Evolutionary conservation across 2,888 invertebrate genomes (phyloP).

Genomic region (Mythimna ferrago): DNA sequence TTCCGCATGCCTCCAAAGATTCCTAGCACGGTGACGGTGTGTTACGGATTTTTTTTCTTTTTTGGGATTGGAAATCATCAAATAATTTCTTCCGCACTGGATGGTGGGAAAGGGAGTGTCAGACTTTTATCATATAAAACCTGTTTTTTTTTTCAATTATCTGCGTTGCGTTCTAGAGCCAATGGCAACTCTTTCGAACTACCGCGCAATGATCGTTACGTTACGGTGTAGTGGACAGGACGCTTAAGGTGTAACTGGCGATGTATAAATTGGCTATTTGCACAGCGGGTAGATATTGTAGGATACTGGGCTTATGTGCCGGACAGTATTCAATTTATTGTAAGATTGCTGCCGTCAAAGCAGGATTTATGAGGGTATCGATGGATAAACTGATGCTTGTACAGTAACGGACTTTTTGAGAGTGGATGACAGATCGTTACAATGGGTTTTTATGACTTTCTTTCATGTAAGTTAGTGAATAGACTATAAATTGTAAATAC

Average conservation of each 20-base stretch:
- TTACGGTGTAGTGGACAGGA: background rate
- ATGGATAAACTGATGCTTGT: slow-evolving; percentile 57
- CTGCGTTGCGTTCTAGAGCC: too few relatives aligned
- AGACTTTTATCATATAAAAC: too few relatives aligned
- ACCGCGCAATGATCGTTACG: too few relatives aligned
- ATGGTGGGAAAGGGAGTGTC: too few relatives aligned
- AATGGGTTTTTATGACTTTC: slow-evolving; percentile 1
- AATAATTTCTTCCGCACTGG: too few relatives aligned
- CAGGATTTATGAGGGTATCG: slow-evolving; percentile 67
- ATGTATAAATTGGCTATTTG: slow-evolving; percentile 75
- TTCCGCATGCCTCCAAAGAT: too few relatives aligned
- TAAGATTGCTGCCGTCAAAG: slow-evolving; percentile 65
- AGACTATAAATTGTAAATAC: background rate
- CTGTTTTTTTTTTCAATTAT: too few relatives aligned
- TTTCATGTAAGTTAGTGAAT: background rate
- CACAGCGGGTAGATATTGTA: slow-evolving; percentile 68
- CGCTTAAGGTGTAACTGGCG: slow-evolving; percentile 49
- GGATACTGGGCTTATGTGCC: slow-evolving; percentile 66
- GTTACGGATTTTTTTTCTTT: too few relatives aligned
- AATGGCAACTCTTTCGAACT: too few relatives aligned
- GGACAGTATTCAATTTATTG: slow-evolving; percentile 74
- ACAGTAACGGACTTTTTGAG: slow-evolving; percentile 42
- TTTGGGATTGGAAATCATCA: too few relatives aligned
- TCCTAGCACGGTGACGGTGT: background rate
- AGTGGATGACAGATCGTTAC: slow-evolving; percentile 28